Conservation (phyloP, 2,888 invertebrate species). For the Pterostichus madidus region DNA sequence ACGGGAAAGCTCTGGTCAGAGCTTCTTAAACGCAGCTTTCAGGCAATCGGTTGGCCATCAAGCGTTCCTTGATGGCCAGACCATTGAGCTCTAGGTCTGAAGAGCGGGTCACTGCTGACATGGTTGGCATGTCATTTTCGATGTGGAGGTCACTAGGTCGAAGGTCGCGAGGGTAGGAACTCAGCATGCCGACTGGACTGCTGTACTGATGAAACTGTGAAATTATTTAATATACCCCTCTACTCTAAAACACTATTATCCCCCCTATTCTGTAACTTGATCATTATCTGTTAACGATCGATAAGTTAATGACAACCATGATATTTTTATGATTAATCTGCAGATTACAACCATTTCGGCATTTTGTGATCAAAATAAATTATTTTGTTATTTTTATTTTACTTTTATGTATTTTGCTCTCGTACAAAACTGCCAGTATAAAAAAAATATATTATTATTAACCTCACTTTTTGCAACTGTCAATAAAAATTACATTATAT, state of each 20-base stretch:
- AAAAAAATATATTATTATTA: no score
- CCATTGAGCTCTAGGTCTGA: slow-evolving; percentile 84
- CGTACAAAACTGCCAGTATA: no score
- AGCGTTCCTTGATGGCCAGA: slow-evolving; percentile 91
- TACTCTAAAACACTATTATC: no score
- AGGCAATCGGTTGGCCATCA: slow-evolving; percentile 91
- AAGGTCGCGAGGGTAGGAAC: slow-evolving; percentile 81
- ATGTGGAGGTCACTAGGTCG: slow-evolving; percentile 77
- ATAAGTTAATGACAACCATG: background rate
- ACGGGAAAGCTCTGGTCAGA: no score
- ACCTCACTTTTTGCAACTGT: no score
- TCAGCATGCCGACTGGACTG: slow-evolving; percentile 79
- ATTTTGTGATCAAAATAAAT: no score
- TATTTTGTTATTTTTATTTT: no score
- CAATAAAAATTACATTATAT: no score
- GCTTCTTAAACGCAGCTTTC: slow-evolving; percentile 89
- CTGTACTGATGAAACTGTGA: slow-evolving; percentile 76
- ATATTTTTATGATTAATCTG: no score
- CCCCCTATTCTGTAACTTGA: background rate
- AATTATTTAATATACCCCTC: background rate
- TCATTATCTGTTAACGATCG: no score
- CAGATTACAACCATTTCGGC: no score
- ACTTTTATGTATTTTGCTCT: no score
- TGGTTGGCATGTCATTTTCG: slow-evolving; percentile 75
- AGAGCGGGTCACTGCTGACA: slow-evolving; percentile 68